A percentile compares a stretch with the other conserved stretches of the same genome.
Evolutionary conservation across 2,888 invertebrate species (phyloP).

Genomic region (Oxyteleia sp.): DNA sequence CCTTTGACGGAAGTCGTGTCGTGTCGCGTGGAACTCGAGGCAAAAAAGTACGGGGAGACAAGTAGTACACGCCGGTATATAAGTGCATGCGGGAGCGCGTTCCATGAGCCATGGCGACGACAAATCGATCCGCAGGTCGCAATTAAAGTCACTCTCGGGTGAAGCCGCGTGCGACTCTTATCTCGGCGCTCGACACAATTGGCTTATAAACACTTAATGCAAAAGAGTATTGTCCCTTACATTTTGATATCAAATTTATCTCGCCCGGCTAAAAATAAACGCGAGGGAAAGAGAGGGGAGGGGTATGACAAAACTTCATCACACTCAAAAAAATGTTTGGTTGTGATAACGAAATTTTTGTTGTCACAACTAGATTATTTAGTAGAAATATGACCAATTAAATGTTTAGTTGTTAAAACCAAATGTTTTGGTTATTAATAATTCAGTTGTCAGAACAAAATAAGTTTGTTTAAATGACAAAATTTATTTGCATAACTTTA

Average conservation of each 20-base stretch:
- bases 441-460: too few relatives aligned
- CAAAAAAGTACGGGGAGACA: constrained; percentile 51
- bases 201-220: constrained; percentile 60
- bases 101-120: constrained; percentile 65
- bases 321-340: too few relatives aligned
- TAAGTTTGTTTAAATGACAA: too few relatives aligned
- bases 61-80: constrained; percentile 35
- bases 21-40: constrained; percentile 59
- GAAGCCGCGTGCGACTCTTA: constrained; percentile 64
- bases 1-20: constrained; percentile 72
- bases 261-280: neutral
- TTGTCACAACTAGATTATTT: too few relatives aligned
- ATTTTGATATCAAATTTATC: constrained; percentile 33
- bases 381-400: too few relatives aligned
- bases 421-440: too few relatives aligned
- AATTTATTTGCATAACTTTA: too few relatives aligned
- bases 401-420: too few relatives aligned
- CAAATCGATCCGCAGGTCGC: constrained; percentile 73
- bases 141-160: constrained; percentile 73
- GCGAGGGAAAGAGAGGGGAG: neutral
- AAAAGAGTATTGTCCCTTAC: constrained; percentile 42
- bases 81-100: constrained; percentile 62
- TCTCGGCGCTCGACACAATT: constrained; percentile 60
- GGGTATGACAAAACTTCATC: too few relatives aligned
- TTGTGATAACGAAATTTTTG: too few relatives aligned